Evolutionary conservation across 2,888 invertebrate genomes (phyloP).

Genomic region (Ceratothoa steindachneri): DNA sequence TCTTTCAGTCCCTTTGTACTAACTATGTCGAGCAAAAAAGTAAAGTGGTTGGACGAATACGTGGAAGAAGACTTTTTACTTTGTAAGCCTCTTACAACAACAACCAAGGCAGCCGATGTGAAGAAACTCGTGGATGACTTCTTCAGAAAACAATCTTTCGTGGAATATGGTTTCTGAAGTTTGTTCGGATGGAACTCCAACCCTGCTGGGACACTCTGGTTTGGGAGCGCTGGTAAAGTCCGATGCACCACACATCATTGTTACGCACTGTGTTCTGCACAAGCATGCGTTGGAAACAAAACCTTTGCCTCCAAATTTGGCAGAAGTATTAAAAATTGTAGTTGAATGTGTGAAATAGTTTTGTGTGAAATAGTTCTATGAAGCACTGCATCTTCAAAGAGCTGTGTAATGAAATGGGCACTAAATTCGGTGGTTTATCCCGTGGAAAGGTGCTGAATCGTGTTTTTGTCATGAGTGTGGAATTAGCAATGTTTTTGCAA

Average conservation of each 20-base stretch:
- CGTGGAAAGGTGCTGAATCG: slow-evolving; percentile 28
- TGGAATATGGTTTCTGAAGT: background rate
- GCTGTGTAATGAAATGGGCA: slow-evolving; percentile 31
- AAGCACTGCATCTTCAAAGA: slow-evolving; percentile 27
- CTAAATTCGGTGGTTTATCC: slow-evolving; percentile 30
- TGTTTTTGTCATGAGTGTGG: slow-evolving; percentile 28
- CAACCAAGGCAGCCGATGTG: slow-evolving; percentile 6
- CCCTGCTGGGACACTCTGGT: background rate
- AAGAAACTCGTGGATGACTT: slow-evolving; percentile 14
- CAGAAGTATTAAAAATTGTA: slow-evolving; percentile 33
- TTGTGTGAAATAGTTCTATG: slow-evolving; percentile 27
- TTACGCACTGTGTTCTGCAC: slow-evolving; percentile 20
- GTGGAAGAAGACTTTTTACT: slow-evolving; percentile 5
- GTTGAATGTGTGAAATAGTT: slow-evolving; percentile 22
- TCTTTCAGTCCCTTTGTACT: too few species aligned
- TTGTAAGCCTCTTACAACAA: slow-evolving; percentile 11
- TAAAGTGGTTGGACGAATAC: background rate
- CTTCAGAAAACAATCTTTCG: background rate
- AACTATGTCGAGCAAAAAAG: too few species aligned
- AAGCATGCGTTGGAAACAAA: slow-evolving; percentile 28
- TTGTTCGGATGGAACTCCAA: background rate
- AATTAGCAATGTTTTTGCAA: slow-evolving; percentile 31
- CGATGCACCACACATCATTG: slow-evolving; percentile 11
- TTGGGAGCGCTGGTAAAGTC: slow-evolving; percentile 14
- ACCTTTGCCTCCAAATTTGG: too few species aligned